phyloP scores from a whole-genome alignment of 2,113 vertebrate species.

The Chrysemys picta region DNA sequence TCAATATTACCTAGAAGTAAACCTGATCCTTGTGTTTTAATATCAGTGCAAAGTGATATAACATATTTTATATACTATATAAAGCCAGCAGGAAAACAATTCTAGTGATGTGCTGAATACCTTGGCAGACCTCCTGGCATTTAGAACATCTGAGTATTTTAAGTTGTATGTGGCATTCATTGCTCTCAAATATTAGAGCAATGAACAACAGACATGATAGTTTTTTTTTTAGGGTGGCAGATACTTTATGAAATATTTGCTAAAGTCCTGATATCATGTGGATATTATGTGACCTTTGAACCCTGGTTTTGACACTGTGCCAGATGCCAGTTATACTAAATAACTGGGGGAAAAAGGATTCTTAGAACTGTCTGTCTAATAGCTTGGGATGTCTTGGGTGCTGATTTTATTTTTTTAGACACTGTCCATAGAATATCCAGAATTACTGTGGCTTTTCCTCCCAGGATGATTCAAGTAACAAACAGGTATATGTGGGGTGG shows the following conservation, averaged over 20 bases:
- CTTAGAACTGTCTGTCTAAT: background rate
- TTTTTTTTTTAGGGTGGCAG: constrained; percentile 13
- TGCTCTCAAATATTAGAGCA: background rate
- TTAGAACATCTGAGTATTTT: constrained; percentile 43
- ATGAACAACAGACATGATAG: constrained; percentile 41
- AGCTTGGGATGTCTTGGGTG: background rate
- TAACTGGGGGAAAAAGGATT: background rate
- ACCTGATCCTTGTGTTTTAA: constrained; percentile 60
- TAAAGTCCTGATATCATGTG: background rate
- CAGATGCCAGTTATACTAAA: background rate
- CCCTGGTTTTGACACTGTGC: background rate
- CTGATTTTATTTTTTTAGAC: background rate
- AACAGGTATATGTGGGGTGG: background rate
- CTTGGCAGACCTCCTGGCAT: constrained; percentile 57
- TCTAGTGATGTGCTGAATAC: constrained; percentile 24
- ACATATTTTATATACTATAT: background rate
- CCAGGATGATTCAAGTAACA: background rate
- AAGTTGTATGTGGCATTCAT: constrained; percentile 54
- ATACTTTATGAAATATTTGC: constrained; percentile 32
- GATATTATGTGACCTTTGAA: background rate
- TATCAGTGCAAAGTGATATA: background rate
- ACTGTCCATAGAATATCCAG: background rate
- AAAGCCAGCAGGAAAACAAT: background rate
- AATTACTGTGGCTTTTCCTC: background rate
- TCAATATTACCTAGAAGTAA: constrained; percentile 44